These are phyloP conservation scores for Megaceryle alcyon DNA, from an alignment of 2,797 vertebrate genomes.

Conservation along the genomic window DNA sequence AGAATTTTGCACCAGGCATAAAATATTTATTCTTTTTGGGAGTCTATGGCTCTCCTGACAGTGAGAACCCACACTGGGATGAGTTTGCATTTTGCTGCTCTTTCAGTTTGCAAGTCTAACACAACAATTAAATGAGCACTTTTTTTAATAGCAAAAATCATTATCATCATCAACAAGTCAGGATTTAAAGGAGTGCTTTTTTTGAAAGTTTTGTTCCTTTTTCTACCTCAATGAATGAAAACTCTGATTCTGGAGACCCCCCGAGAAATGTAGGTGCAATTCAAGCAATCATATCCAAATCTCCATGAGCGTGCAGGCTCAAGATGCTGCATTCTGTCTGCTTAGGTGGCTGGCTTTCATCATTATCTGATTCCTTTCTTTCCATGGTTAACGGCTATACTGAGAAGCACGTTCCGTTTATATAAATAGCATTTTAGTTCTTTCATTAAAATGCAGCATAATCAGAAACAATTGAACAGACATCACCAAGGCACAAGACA, in stretches of 20 bases:
- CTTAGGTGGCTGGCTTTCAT: not conserved
- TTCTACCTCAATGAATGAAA: not conserved
- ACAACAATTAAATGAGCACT: not conserved
- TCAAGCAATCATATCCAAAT: not conserved
- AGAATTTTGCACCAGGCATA: not conserved
- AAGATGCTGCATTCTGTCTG: not conserved
- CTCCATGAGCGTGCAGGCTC: not conserved
- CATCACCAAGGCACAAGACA: not conserved
- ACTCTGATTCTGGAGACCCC: not conserved
- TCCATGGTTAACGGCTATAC: not conserved
- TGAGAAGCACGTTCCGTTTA: not conserved
- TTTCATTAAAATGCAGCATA: conserved; percentile 54
- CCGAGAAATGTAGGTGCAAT: not conserved
- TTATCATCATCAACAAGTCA: not conserved
- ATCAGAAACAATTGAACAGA: conserved; percentile 4
- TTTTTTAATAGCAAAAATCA: not conserved
- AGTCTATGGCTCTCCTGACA: not conserved
- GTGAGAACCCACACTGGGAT: not conserved
- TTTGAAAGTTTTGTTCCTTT: not conserved
- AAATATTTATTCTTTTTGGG: rapidly evolving
- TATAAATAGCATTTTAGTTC: not conserved
- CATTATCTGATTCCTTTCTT: not conserved
- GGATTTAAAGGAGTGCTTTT: not conserved
- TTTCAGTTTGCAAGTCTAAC: not conserved
- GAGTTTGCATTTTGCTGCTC: not conserved